Base-by-base conservation (phyloP, 2,888 invertebrate species). In the Hipparchia semele region DNA sequence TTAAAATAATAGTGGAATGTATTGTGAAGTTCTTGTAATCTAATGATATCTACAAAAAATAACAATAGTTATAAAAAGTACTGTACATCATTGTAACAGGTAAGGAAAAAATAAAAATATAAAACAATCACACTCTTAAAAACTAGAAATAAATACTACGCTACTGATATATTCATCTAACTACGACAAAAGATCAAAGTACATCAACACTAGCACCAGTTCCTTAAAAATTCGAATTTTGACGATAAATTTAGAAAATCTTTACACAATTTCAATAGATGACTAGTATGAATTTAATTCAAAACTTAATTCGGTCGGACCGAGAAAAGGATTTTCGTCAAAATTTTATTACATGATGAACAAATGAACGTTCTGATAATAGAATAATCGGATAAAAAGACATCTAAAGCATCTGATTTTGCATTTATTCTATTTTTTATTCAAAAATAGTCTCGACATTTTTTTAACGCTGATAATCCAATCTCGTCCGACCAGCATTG, bases 241-340 rank as follows among this genome's bases (percentile, higher is more conserved):
- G 61, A 78, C 72, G 75, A 73, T 76, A 68, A 79, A 76, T 77
- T 76, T 73, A 71, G 67, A 73, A 76, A 73, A 70, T 69, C 72
- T 69, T 72, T 79, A 79, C 74, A 75, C 79, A 77, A 78, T 81
- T 80, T 78, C 76, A 80, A 82, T 76, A 80, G 81, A 84, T 86
- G 86, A 86, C 87, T 86, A 86, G 87, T 84, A 82, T 80, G 80
- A 82, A 79, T 79, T 74, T 74, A 78, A 77, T 75, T 78, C 75
- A 74, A 79, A 77, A 70, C 58, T 23, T 45, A 46, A 71, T 68
- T 70, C 23, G 71, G 71, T 59, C 64, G 70, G 56, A 67, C 23
- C 66, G 73, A 71, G 56, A 61, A 60, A 54, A 49, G 46, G 46
- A 39, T 66, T 23, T 7, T 13, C 7, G 7, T 23, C 3, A 8